Evolutionary conservation across 2,113 vertebrate species (phyloP).

Genomic region (Acrocephalus kingi): DNA sequence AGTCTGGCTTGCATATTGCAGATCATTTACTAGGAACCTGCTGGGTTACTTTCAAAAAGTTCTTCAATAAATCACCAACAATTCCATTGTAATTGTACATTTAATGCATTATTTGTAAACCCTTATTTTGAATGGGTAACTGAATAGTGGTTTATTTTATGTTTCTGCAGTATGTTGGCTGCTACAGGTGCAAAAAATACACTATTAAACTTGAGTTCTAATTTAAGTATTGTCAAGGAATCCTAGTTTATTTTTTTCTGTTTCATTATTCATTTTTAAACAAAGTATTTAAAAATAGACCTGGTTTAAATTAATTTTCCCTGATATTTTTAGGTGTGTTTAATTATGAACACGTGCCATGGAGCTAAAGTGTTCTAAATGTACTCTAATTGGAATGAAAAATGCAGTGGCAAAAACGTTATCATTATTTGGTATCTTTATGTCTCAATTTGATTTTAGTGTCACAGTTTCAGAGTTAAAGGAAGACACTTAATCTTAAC

Average conservation of each 20-base stretch:
- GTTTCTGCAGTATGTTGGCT: background rate
- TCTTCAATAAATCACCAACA: slow-evolving; percentile 59
- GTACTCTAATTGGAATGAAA: background rate
- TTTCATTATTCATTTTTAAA: background rate
- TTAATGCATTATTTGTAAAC: background rate
- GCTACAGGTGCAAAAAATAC: background rate
- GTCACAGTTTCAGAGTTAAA: background rate
- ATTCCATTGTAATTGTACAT: slow-evolving; percentile 5
- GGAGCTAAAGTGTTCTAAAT: background rate
- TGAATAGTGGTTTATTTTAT: background rate
- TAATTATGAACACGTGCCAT: background rate
- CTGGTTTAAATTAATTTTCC: background rate
- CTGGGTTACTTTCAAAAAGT: slow-evolving; percentile 38
- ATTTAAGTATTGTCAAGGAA: background rate
- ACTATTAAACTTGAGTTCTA: background rate
- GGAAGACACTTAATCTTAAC: background rate
- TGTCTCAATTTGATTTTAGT: background rate
- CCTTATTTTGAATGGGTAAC: background rate
- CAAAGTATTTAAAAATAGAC: background rate
- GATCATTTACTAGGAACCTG: slow-evolving; percentile 29
- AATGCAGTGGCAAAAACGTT: background rate
- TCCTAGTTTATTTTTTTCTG: background rate
- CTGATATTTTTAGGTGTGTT: background rate
- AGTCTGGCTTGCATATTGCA: slow-evolving; percentile 12
- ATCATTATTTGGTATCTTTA: background rate